Conservation (phyloP, 1,140 invertebrate genomes). For the Melitaea cinxia region DNA sequence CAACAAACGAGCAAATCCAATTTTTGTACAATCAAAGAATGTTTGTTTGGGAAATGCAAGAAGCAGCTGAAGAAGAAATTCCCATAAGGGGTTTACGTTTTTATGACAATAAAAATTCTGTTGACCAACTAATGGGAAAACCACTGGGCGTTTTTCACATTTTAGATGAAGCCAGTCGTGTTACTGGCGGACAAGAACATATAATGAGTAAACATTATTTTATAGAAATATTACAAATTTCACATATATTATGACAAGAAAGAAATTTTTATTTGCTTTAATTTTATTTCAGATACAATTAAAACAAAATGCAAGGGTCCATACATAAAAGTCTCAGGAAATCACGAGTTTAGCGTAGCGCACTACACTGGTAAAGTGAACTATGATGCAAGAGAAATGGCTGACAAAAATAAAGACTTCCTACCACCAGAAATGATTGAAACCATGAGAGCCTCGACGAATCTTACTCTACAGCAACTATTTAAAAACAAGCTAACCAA, state of each 20-base stretch:
- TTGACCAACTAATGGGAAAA: constrained; percentile 93
- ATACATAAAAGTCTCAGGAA: constrained; percentile 84
- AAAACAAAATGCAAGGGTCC: constrained; percentile 80
- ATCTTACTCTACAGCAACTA: constrained; percentile 87
- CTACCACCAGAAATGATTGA: constrained; percentile 93
- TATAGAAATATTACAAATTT: not conserved
- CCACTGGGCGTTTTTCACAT: constrained; percentile 92
- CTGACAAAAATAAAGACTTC: constrained; percentile 94
- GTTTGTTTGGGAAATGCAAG: constrained; percentile 95
- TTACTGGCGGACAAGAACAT: constrained; percentile 82
- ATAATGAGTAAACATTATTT: constrained; percentile 71
- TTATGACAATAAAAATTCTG: constrained; percentile 93
- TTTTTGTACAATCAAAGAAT: constrained; percentile 94
- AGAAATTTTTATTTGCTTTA: constrained; percentile 1
- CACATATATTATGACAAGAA: no score
- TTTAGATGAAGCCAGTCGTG: constrained; percentile 94
- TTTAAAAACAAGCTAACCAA: constrained; percentile 94
- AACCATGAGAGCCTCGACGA: constrained; percentile 89
- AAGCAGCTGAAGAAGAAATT: constrained; percentile 92
- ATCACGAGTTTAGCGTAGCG: constrained; percentile 88
- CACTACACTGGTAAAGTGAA: constrained; percentile 92
- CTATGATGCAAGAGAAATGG: constrained; percentile 91
- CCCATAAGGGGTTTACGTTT: constrained; percentile 87
- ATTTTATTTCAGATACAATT: constrained; percentile 78
- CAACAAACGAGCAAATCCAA: constrained; percentile 94